Percentiles rank a stretch among this genome's conserved stretches.
phyloP scores from a whole-genome alignment of 1,140 invertebrate genomes.

The Bombus balteatus region DNA sequence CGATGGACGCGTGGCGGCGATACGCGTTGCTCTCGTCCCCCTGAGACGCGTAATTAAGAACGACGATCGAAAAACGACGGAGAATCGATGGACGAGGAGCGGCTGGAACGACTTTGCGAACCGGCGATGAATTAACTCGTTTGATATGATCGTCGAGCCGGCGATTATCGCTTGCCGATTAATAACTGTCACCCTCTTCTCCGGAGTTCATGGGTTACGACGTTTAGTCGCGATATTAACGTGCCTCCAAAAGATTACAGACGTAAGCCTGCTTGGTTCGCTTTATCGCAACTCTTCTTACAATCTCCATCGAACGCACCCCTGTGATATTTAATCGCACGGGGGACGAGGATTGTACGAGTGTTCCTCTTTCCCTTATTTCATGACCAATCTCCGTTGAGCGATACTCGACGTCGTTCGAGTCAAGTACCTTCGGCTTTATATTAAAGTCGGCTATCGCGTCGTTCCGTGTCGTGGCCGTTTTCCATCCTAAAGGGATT shows the following conservation, averaged over 20 bases:
- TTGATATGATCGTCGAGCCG: background rate
- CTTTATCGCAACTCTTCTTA: no score
- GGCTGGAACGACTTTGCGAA: background rate
- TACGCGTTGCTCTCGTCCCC: background rate
- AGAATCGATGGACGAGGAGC: no score
- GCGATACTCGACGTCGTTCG: background rate
- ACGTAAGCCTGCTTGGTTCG: background rate
- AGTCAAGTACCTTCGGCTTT: no score
- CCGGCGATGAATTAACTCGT: background rate
- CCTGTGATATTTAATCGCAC: background rate
- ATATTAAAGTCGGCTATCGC: background rate
- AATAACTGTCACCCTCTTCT: background rate
- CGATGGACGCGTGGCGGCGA: no score
- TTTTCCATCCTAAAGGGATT: background rate
- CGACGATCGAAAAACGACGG: constrained; percentile 34
- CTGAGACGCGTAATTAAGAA: background rate
- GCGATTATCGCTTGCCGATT: background rate
- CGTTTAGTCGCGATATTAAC: background rate
- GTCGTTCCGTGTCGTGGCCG: no score
- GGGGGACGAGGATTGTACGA: no score
- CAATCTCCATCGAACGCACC: background rate
- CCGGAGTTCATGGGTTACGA: background rate
- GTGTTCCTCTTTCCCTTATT: background rate
- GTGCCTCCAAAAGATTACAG: background rate
- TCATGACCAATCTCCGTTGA: background rate